Conservation (phyloP, 2,888 invertebrate genomes). For the Brenthis hecate region DNA sequence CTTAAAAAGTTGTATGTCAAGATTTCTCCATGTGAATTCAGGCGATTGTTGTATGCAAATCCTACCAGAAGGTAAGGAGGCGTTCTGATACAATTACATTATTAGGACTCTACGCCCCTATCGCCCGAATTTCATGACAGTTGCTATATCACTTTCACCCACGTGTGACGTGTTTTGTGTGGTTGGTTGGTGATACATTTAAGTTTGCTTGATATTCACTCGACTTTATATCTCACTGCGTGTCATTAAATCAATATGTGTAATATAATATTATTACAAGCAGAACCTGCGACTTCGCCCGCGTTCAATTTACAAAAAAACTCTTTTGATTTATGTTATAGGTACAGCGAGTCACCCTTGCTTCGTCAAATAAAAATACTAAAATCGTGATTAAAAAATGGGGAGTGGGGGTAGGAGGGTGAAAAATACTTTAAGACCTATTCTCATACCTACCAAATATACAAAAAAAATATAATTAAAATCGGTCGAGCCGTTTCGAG, state of each 20-base stretch:
- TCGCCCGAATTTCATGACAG: conserved; percentile 45
- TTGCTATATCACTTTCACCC: conserved; percentile 46
- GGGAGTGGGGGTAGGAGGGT: too few relatives aligned
- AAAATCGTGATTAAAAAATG: too few relatives aligned
- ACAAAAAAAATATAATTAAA: too few relatives aligned
- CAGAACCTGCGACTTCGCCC: too few relatives aligned
- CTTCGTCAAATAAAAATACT: too few relatives aligned
- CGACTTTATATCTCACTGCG: not conserved
- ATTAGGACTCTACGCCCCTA: conserved; percentile 50
- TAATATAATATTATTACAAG: not conserved
- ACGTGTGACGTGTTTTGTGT: conserved; percentile 19
- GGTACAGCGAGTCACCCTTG: too few relatives aligned
- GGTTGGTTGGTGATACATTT: not conserved
- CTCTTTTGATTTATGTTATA: too few relatives aligned
- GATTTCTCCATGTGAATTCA: conserved; percentile 59
- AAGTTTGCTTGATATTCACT: conserved; percentile 12
- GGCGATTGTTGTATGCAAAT: conserved; percentile 65
- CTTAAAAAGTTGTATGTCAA: conserved; percentile 53
- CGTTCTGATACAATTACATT: conserved; percentile 56
- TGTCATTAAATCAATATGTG: not conserved
- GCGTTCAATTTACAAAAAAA: too few relatives aligned
- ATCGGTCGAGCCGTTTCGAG: too few relatives aligned
- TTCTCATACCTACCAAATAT: too few relatives aligned
- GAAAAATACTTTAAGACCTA: too few relatives aligned
- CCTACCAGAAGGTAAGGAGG: conserved; percentile 46